Conservation (phyloP, 2,113 vertebrate genomes). For the Zeus faber region DNA sequence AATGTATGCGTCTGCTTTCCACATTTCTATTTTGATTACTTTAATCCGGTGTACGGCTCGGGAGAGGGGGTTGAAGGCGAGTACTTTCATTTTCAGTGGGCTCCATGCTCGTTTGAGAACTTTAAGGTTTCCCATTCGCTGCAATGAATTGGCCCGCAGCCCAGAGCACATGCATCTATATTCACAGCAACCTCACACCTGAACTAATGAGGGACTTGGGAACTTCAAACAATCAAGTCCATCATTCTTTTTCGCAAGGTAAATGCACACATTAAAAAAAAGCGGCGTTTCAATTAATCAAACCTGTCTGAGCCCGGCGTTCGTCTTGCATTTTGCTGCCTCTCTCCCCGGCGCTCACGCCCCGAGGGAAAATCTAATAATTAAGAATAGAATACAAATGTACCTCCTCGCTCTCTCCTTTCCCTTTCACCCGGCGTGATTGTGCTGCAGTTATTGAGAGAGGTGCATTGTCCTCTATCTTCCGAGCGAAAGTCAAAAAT, state of each 20-base stretch:
- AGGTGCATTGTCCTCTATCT: conserved; percentile 28
- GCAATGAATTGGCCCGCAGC: too few relatives aligned
- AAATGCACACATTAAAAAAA: conserved; percentile 41
- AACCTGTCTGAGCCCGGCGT: conserved; percentile 33
- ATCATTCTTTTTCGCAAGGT: conserved; percentile 52
- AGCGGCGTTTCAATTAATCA: conserved; percentile 54
- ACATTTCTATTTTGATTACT: too few relatives aligned
- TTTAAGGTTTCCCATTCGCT: not conserved
- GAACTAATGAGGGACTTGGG: conserved; percentile 63
- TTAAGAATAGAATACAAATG: conserved; percentile 55
- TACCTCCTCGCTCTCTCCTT: conserved; percentile 23
- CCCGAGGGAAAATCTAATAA: conserved; percentile 56
- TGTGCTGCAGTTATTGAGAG: conserved; percentile 6
- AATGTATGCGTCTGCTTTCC: too few relatives aligned
- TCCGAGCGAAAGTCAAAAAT: conserved; percentile 12
- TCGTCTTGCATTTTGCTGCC: conserved; percentile 7
- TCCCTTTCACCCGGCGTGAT: conserved; percentile 25
- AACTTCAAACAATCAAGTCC: conserved; percentile 57
- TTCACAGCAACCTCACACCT: conserved; percentile 50
- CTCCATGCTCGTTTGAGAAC: too few relatives aligned
- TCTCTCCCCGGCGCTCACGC: conserved; percentile 9
- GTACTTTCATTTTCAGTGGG: too few relatives aligned
- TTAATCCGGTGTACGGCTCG: too few relatives aligned
- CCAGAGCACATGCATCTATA: conserved; percentile 2
- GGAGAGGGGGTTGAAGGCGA: too few relatives aligned